Percentiles rank a stretch among this genome's conserved stretches.
phyloP scores from a whole-genome alignment of 92 coral and sea anemone genomes.

The Zoanthus gigantus region DNA sequence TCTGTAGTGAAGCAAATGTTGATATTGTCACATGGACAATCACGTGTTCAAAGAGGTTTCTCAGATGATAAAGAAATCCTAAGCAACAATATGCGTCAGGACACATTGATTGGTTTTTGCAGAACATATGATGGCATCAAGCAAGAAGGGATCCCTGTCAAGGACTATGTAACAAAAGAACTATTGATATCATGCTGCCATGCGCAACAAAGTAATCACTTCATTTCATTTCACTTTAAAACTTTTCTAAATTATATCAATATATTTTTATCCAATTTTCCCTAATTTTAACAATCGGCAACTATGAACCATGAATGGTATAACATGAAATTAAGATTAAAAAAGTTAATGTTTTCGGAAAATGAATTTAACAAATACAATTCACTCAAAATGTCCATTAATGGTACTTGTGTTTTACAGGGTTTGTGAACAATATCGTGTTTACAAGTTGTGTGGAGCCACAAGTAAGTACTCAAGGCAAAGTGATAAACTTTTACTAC shows the following conservation, averaged over 20 bases:
- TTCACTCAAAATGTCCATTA: too few species aligned
- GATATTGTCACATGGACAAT: conserved; percentile 55
- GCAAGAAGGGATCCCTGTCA: conserved; percentile 51
- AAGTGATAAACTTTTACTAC: neutral
- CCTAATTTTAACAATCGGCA: too few species aligned
- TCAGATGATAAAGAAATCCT: conserved; percentile 58
- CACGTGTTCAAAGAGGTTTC: conserved; percentile 59
- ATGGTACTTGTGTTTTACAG: conserved; percentile 39
- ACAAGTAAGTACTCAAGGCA: conserved; percentile 51
- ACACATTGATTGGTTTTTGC: conserved; percentile 56
- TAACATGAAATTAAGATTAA: neutral
- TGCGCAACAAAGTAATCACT: too few species aligned
- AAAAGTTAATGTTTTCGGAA: neutral
- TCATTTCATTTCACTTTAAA: too few species aligned
- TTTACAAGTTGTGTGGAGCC: conserved; percentile 89
- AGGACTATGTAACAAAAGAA: conserved; percentile 58
- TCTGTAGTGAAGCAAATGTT: conserved; percentile 29
- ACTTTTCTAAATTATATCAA: too few species aligned
- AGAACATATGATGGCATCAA: conserved; percentile 51
- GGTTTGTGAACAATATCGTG: conserved; percentile 83
- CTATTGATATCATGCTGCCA: neutral
- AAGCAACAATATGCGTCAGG: conserved; percentile 56
- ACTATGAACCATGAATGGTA: too few species aligned
- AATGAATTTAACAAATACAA: neutral
- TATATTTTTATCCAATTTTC: too few species aligned